Evolutionary conservation across 2,113 vertebrate species (phyloP).

Genomic region (Isurus oxyrinchus): DNA sequence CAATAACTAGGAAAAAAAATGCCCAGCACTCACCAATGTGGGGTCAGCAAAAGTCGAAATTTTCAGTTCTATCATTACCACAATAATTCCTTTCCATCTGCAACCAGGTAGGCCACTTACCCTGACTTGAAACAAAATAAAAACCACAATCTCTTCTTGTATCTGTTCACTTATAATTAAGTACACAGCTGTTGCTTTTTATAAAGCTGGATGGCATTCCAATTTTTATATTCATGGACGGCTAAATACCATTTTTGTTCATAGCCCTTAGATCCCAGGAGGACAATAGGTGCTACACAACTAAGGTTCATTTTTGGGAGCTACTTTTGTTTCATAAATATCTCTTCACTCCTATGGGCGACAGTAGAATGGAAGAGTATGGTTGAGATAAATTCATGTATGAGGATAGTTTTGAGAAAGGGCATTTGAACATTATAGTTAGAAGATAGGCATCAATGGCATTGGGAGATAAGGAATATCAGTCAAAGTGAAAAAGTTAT

Average conservation of each 20-base stretch:
- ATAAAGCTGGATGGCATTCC: not conserved
- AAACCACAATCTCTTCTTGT: not conserved
- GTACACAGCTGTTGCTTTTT: not conserved
- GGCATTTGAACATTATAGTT: not conserved
- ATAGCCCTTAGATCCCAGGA: not conserved
- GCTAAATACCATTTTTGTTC: not conserved
- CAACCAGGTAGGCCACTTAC: not conserved
- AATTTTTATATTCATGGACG: not conserved
- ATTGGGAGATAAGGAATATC: too few species aligned
- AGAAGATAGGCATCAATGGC: not conserved
- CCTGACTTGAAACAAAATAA: not conserved
- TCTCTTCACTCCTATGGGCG: not conserved
- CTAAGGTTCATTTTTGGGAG: not conserved
- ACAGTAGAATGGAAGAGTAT: not conserved
- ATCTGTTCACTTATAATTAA: not conserved
- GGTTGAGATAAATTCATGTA: not conserved
- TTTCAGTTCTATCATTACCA: not conserved
- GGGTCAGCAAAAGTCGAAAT: not conserved
- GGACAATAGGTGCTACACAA: not conserved
- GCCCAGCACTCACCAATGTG: not conserved
- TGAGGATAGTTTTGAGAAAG: not conserved
- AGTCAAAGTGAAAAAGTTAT: not conserved
- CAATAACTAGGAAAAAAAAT: not conserved
- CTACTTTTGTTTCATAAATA: not conserved
- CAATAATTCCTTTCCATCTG: not conserved